Evolutionary conservation across 2,113 vertebrate genomes (phyloP), one percentile per base, ranked within the genome.

Genomic region (Mustelus asterias): DNA sequence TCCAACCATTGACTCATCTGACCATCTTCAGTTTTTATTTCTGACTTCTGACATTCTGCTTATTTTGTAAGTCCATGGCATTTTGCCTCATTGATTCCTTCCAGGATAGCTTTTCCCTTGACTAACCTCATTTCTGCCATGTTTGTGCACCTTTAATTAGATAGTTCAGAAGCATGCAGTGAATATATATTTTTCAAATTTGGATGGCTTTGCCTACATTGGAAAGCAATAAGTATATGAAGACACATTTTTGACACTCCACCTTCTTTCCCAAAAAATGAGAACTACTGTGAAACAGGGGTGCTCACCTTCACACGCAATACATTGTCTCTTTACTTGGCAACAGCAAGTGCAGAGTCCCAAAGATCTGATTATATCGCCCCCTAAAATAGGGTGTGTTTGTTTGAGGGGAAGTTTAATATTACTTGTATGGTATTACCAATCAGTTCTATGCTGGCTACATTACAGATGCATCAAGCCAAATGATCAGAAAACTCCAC

Each of bases 401-500:
- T 65, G 60, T 63, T 63, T 16, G 29, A 8, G 33, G 60, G 29
- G 58, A 18, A 22, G 60, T n/a, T 8, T 37, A 16, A 92, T 37
- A 22, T 92, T 58, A n/a, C 54, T 37, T 93, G 18, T 93, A 37
- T 63, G 33, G 33, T 26, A 26, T 41, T 41, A 41, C 20, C 1
- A 94, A 37, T 29, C 20, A 26, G 22, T 94, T 44, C 22, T 69
- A 48, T 72, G 24, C 67, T 33, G 37, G 1, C 65, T 54, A 26
- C 89, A 85, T 96, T 96, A 29, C 96, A 99, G 99, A 96, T 99
- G 99, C 97, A 98, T 99, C 98, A 99, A 99, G 95, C 99, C 99
- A 13, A 99, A 99, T 96, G 99, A 99, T 96, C 99, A 99, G 97
- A 99, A 99, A 96, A 98, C 99, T 14, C 97, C 99, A 0, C 98